Evolutionary conservation across 2,888 invertebrate genomes (phyloP).

Genomic region (Adelognathus sp.): DNA sequence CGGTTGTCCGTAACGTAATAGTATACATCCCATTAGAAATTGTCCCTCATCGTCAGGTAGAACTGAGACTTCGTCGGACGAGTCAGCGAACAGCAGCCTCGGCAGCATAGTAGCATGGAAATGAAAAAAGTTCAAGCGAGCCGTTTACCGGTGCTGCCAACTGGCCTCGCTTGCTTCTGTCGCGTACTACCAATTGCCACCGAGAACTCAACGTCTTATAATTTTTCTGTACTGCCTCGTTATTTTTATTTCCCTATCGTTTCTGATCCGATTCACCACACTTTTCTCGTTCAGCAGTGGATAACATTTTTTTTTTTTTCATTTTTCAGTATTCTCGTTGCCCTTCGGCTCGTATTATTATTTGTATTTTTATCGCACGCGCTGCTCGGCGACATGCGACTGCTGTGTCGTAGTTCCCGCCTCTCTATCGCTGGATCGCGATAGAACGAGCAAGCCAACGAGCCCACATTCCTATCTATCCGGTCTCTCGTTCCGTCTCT

Average conservation of each 20-base stretch:
- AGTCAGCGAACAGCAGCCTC: constrained; percentile 5
- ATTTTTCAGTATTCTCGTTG: not conserved
- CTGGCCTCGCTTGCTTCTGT: not conserved
- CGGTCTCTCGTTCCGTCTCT: not conserved
- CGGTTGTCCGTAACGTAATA: constrained; percentile 39
- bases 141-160: constrained; percentile 28
- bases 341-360: not conserved
- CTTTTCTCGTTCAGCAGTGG: not conserved
- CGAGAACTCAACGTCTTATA: not conserved
- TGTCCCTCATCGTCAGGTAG: constrained; percentile 42
- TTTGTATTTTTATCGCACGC: not conserved
- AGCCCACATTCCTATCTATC: constrained; percentile 27
- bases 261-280: no score
- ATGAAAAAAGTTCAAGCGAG: constrained; percentile 24
- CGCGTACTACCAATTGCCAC: constrained; percentile 2
- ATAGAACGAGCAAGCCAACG: constrained; percentile 10
- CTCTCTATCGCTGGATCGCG: constrained; percentile 26
- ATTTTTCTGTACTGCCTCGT: not conserved
- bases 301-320: not conserved
- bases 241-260: not conserved
- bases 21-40: constrained; percentile 49
- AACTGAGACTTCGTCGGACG: not conserved
- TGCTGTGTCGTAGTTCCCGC: not conserved
- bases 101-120: constrained; percentile 20
- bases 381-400: not conserved